phyloP scores from a whole-genome alignment of 1,140 invertebrate genomes.

The Brachionus plicatilis region DNA sequence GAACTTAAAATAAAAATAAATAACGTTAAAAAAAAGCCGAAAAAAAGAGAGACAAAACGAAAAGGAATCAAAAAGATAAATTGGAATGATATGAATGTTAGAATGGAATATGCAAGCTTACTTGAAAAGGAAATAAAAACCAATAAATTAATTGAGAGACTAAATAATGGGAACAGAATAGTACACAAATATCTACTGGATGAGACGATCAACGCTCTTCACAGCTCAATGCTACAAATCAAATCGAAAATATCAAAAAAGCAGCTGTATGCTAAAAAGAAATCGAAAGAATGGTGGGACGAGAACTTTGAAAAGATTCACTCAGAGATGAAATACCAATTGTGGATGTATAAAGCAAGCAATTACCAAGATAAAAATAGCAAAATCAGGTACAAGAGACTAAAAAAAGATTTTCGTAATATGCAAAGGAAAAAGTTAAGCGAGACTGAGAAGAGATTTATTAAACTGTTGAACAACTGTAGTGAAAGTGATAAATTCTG shows the following conservation, averaged over 20 bases:
- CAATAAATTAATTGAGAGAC: not conserved
- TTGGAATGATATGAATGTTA: not conserved
- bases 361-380: not conserved
- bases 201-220: not conserved
- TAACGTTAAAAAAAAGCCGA: not conserved
- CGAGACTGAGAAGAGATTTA: not conserved
- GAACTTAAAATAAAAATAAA: not conserved
- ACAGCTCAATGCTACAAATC: not conserved
- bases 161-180: not conserved
- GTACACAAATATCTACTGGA: not conserved
- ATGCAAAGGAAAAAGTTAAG: conserved; percentile 1
- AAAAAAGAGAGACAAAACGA: not conserved
- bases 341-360: not conserved
- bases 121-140: not conserved
- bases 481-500: not conserved
- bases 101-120: not conserved
- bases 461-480: conserved; percentile 12
- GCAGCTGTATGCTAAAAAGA: not conserved
- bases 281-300: conserved; percentile 15
- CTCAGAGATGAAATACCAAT: conserved; percentile 23
- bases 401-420: conserved; percentile 23
- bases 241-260: not conserved
- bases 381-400: conserved; percentile 21
- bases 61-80: not conserved
- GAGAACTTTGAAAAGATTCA: not conserved